Percentiles rank a stretch among this genome's conserved stretches.
Conservation (phyloP, 2,888 invertebrate species). For the Cataglyphis livida region DNA sequence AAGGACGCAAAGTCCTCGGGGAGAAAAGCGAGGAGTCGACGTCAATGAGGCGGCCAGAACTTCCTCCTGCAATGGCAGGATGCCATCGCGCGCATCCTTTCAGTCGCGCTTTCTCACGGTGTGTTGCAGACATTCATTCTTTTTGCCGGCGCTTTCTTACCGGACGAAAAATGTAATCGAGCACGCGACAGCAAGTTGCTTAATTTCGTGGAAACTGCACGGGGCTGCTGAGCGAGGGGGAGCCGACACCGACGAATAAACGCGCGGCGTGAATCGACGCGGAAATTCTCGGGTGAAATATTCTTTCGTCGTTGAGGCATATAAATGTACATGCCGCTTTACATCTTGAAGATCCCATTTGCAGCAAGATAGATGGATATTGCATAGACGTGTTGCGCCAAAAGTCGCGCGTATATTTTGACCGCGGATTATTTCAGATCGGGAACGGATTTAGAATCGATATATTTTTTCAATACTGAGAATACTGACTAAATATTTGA, state of each 20-base stretch:
- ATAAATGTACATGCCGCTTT: conserved; percentile 16
- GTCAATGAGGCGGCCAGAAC: conserved; percentile 68
- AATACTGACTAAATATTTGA: not conserved
- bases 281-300: conserved; percentile 42
- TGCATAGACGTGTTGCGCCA: conserved; percentile 4
- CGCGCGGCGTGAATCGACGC: conserved; percentile 37
- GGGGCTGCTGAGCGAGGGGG: not conserved
- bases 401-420: not conserved
- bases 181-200: conserved; percentile 37
- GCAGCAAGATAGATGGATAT: conserved; percentile 30
- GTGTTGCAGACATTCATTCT: conserved; percentile 24
- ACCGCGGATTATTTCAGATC: conserved; percentile 2
- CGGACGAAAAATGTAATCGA: conserved; percentile 47
- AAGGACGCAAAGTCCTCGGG: conserved; percentile 62
- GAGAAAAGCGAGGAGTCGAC: conserved; percentile 55
- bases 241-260: not conserved
- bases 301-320: conserved; percentile 3
- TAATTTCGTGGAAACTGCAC: conserved; percentile 49
- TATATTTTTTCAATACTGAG: not conserved
- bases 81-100: conserved; percentile 31
- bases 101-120: conserved; percentile 18
- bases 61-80: conserved; percentile 54
- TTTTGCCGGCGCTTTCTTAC: conserved; percentile 23
- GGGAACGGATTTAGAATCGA: conserved; percentile 3
- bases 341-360: conserved; percentile 40